These are phyloP conservation scores for Sebastolobus altivelis DNA, from an alignment of 2,797 vertebrate species.

Conservation along the genomic window DNA sequence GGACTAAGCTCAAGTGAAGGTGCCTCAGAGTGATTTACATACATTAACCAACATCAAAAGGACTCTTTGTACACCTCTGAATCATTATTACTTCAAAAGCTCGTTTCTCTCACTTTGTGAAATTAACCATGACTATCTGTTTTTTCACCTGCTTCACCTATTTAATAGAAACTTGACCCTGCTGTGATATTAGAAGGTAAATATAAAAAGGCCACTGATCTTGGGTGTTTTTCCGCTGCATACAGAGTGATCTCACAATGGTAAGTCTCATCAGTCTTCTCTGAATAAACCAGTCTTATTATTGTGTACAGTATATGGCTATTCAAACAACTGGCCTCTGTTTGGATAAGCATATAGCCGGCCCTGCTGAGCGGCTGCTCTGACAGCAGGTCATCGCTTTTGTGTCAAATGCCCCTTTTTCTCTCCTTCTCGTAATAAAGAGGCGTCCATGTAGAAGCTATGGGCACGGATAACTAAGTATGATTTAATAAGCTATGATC, in stretches of 20 bases:
- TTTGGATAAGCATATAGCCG: slow-evolving; percentile 52
- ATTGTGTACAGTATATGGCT: slow-evolving; percentile 41
- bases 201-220: not conserved
- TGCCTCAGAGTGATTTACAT: slow-evolving; percentile 64
- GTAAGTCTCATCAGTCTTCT: slow-evolving; percentile 2
- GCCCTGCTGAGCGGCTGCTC: slow-evolving; percentile 15
- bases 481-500: slow-evolving; percentile 59
- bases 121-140: slow-evolving; percentile 42
- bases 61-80: slow-evolving; percentile 48
- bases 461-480: slow-evolving; percentile 41
- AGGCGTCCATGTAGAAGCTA: slow-evolving; percentile 5
- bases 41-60: slow-evolving; percentile 68
- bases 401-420: slow-evolving; percentile 25
- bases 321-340: slow-evolving; percentile 57
- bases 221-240: slow-evolving; percentile 9
- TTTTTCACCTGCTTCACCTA: slow-evolving; percentile 23
- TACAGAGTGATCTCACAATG: slow-evolving; percentile 1
- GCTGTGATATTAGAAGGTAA: not conserved
- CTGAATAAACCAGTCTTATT: slow-evolving; percentile 20
- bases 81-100: slow-evolving; percentile 61
- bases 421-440: slow-evolving; percentile 17
- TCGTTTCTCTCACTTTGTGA: slow-evolving; percentile 34
- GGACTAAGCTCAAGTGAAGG: slow-evolving; percentile 48
- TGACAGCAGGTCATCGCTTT: slow-evolving; percentile 22
- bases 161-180: slow-evolving; percentile 13